phyloP scores from a whole-genome alignment of 2,888 invertebrate species.

The Acholoe squamosa region DNA sequence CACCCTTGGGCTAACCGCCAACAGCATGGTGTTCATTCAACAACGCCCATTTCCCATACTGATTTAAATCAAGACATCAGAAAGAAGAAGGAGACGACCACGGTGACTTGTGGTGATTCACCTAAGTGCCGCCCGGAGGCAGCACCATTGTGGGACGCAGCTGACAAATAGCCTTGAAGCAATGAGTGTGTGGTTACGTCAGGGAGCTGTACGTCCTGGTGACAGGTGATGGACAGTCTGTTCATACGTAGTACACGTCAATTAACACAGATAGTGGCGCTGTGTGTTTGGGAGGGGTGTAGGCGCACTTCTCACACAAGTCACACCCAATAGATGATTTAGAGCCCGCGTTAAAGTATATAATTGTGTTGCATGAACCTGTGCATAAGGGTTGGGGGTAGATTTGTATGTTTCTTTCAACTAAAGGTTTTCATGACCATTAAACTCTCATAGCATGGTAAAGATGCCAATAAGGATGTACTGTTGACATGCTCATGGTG shows the following conservation, averaged over 20 bases:
- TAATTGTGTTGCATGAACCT: too few relatives aligned
- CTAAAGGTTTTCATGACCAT: too few relatives aligned
- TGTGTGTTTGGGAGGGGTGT: background rate
- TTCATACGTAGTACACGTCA: background rate
- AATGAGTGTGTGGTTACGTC: background rate
- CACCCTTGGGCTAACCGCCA: too few relatives aligned
- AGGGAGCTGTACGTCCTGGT: background rate
- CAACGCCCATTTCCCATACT: background rate
- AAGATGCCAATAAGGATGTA: too few relatives aligned
- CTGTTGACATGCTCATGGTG: too few relatives aligned
- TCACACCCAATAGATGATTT: too few relatives aligned
- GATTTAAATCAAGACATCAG: constrained; percentile 20
- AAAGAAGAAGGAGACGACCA: background rate
- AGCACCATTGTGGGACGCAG: constrained; percentile 9
- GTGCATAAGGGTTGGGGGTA: too few relatives aligned
- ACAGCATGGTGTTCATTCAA: background rate
- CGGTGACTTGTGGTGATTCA: constrained; percentile 20
- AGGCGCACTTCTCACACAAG: background rate
- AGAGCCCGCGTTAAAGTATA: too few relatives aligned
- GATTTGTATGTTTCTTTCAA: too few relatives aligned
- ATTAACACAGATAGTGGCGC: background rate
- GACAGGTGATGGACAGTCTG: constrained; percentile 24
- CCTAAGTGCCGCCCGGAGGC: constrained; percentile 13
- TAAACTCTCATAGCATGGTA: too few relatives aligned
- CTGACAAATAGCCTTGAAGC: background rate